Evolutionary conservation across 1,140 invertebrate genomes (phyloP).

Genomic region (Periplaneta americana): DNA sequence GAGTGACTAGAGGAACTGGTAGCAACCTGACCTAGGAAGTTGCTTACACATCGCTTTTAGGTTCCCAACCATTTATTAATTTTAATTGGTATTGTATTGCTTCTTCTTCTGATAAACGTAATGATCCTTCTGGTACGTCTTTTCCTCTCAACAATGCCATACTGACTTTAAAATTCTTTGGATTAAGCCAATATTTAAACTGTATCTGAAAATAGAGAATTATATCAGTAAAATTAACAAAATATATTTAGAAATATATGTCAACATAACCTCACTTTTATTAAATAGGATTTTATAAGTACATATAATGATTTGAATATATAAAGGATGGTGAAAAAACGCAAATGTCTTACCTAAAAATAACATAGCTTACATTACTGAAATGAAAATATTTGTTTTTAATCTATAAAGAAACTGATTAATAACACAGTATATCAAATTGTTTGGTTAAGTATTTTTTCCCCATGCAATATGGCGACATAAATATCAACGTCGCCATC

Average conservation of each 20-base stretch:
- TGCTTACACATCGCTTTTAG: slow-evolving; percentile 30
- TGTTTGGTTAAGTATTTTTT: background rate
- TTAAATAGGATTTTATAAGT: background rate
- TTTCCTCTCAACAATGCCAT: background rate
- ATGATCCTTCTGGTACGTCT: background rate
- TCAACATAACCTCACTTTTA: background rate
- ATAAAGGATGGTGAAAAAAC: no score
- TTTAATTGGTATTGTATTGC: slow-evolving; percentile 23
- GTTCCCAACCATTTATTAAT: slow-evolving; percentile 25
- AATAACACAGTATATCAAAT: no score
- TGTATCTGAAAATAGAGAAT: background rate
- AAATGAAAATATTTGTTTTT: no score
- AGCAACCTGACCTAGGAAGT: background rate
- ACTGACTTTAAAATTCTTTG: background rate
- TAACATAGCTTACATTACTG: no score
- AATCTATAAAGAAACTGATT: no score
- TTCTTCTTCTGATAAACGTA: background rate
- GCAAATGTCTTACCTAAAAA: no score
- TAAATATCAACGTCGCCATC: background rate
- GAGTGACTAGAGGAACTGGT: no score
- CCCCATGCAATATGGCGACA: background rate
- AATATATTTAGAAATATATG: background rate
- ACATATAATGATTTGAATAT: no score
- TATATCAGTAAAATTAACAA: background rate
- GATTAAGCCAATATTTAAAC: background rate